phyloP scores from a whole-genome alignment of 2,797 vertebrate species.

The Schizopygopsis malacanthus region DNA sequence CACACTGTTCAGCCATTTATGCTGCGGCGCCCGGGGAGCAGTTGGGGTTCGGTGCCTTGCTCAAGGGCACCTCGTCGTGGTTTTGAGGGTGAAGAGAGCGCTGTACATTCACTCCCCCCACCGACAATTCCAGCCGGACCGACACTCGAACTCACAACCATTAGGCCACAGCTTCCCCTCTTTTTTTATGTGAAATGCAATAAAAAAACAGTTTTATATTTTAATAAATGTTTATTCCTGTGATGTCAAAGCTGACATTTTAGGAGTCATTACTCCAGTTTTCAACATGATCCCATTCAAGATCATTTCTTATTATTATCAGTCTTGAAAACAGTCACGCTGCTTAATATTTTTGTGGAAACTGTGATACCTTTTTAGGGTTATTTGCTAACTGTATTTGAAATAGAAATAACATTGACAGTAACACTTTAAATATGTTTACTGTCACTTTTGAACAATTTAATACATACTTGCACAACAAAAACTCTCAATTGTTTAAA shows the following conservation, averaged over 20 bases:
- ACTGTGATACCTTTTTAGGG: neutral
- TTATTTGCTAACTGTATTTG: neutral
- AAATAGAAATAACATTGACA: neutral
- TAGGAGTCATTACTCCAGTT: neutral
- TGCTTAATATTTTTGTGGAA: neutral
- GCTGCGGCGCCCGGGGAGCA: too few species aligned
- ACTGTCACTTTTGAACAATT: neutral
- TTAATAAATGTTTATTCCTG: neutral
- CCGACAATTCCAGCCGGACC: too few species aligned
- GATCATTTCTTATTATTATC: neutral
- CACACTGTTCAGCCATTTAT: too few species aligned
- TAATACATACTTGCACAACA: neutral
- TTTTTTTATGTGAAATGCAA: neutral
- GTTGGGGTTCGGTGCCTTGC: too few species aligned
- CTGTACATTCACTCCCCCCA: too few species aligned
- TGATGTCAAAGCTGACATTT: neutral
- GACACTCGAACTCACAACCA: too few species aligned
- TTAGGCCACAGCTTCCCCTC: too few species aligned
- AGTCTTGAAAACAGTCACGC: neutral
- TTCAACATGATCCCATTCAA: neutral
- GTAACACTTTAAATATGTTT: neutral
- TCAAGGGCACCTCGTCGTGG: too few species aligned
- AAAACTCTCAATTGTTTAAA: neutral
- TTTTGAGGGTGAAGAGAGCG: too few species aligned
- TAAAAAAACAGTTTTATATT: neutral